Percentiles rank a stretch among this genome's conserved stretches.
Conservation (phyloP, 2,113 vertebrate species). For the Brevimyrus niger region DNA sequence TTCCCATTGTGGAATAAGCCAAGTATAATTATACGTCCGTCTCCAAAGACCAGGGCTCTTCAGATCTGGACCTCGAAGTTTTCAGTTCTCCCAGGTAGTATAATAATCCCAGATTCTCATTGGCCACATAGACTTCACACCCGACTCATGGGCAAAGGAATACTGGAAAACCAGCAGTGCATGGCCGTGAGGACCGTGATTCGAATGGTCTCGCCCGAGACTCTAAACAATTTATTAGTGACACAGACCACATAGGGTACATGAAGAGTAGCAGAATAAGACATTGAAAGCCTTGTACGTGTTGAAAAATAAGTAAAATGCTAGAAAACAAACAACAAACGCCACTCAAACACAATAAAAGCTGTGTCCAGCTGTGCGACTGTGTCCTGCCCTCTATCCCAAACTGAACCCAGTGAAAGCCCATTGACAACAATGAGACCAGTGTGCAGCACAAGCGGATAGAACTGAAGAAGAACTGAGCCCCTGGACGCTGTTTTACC, state of each 20-base stretch:
- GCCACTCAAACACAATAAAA: conserved; percentile 52
- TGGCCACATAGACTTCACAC: too few relatives aligned
- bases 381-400: conserved; percentile 51
- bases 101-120: too few relatives aligned
- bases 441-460: background rate
- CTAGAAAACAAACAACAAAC: conserved; percentile 22
- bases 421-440: background rate
- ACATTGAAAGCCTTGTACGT: background rate
- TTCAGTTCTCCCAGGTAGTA: too few relatives aligned
- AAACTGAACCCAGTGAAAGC: conserved; percentile 24
- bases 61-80: background rate
- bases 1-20: too few relatives aligned
- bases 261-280: background rate
- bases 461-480: background rate
- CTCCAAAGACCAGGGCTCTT: background rate
- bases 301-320: conserved; percentile 32
- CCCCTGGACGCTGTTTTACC: background rate
- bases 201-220: background rate
- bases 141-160: too few relatives aligned
- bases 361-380: conserved; percentile 32
- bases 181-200: too few relatives aligned
- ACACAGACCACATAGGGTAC: background rate
- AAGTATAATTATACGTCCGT: background rate
- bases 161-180: too few relatives aligned
- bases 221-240: background rate